Evolutionary conservation across 2,888 invertebrate genomes (phyloP), one percentile per base, ranked within the genome.

Genomic region (Drosophila borborema): DNA sequence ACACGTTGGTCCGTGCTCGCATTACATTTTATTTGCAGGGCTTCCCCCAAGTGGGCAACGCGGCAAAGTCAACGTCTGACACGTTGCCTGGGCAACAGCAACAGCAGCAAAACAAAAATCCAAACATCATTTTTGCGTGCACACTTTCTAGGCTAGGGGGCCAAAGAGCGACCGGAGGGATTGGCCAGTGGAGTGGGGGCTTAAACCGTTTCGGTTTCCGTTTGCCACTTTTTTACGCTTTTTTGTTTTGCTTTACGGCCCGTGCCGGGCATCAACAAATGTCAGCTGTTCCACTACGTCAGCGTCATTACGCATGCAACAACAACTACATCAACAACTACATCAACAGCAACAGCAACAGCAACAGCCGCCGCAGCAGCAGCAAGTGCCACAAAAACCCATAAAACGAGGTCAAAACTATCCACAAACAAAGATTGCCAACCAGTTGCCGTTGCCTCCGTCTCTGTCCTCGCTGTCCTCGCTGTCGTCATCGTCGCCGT

Each of bases 351-450:
- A 8, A 9, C 34, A 16, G 18, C 18, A 56, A 16, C 54, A 59
- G 43, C 59, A 60, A n/a, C 64, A 67, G 36, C 64, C 5, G 36
- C 64, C 5, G 20, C 58, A 53, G 40, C 59, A 60, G 23, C 64
- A 67, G 36, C 64, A 64, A 28, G 31, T 31, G 53, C 66, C 46
- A 66, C 55, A 60, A 54, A 55, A 46, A 41, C 41, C 31, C 61
- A 72, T 62, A 72, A 83, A 86, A 86, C 89, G 76, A 85, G 85
- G 85, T 88, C 88, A 85, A 85, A 85, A 85, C 85, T 85, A 85
- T 87, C 86, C 72, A 83, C 80, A 86, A 85, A 83, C 81, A 87
- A 77, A 83, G 82, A 86, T 77, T 78, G 71, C 59, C 74, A 63
- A 64, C 74, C 74, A 79, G 74, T 78, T 72, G 76, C 49, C 49